Conservation (phyloP, 2,797 vertebrate genomes). For the Dallia pectoralis region DNA sequence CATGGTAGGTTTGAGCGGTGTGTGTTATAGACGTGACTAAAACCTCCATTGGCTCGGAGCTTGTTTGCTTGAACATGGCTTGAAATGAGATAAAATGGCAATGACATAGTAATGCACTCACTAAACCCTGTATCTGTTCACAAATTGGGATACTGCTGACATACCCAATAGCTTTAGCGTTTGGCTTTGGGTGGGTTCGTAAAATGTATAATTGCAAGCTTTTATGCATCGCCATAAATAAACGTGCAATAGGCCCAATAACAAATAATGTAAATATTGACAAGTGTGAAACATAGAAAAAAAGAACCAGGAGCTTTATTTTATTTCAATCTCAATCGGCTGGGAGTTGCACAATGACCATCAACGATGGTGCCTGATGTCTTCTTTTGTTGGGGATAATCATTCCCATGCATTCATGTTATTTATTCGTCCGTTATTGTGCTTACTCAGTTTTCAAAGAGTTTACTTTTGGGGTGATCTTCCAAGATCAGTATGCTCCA, state of each 20-base stretch:
- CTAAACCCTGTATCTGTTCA: conserved; percentile 38
- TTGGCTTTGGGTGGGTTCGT: conserved; percentile 43
- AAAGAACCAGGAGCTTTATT: conserved; percentile 50
- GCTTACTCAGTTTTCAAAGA: conserved; percentile 34
- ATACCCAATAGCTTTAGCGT: conserved; percentile 34
- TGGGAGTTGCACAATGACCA: conserved; percentile 52
- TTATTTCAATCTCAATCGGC: conserved; percentile 53
- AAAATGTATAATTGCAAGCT: conserved; percentile 53
- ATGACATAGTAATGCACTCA: conserved; percentile 34
- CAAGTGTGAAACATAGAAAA: conserved; percentile 45
- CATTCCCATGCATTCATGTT: conserved; percentile 25
- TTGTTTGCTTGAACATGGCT: neutral
- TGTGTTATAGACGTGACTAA: conserved; percentile 53
- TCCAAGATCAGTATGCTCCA: conserved; percentile 48
- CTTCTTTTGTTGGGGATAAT: conserved; percentile 35
- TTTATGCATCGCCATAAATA: conserved; percentile 55
- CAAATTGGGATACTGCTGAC: conserved; percentile 37
- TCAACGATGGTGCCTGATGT: conserved; percentile 57
- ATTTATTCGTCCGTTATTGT: conserved; percentile 44
- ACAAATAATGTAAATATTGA: conserved; percentile 67
- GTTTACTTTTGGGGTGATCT: conserved; percentile 22
- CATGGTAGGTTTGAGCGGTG: conserved; percentile 52
- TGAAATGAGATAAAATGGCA: conserved; percentile 22
- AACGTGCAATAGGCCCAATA: conserved; percentile 48
- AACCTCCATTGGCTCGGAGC: conserved; percentile 5